Base-by-base conservation (phyloP, 2,113 vertebrate genomes). In the Mellivora capensis region DNA sequence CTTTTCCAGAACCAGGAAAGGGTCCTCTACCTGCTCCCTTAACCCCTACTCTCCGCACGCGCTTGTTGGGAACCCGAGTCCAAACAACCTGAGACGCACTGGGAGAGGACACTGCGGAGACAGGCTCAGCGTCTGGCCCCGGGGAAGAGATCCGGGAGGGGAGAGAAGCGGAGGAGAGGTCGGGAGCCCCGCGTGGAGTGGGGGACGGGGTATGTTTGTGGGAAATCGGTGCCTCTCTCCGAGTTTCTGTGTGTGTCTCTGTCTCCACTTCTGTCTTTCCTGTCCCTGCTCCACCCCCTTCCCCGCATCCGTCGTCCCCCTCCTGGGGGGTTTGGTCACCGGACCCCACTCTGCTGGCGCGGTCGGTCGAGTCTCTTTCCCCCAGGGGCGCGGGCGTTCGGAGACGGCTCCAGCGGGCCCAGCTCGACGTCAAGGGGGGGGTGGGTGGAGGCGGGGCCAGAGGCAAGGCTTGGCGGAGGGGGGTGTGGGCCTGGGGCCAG, bases 341-440 rank as follows among this genome's bases (percentile, higher is more conserved):
- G 7, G 71, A 82, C 83, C 37, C 25, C 85, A 7, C 74, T 44
- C 37, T 6, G 47, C 86, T 20, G 17, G 44, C 44, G 11, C 9
- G 17, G 42, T 76, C 9, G 17, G 42, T 76, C 27, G 17, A 52
- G 71, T 59, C 86, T 23, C 0, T 25, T 49, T 77, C 52, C 87
- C 84, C 54, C 8, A 0, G 62, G 85, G 71, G 34, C 57, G 20
- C 0, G 7, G 5, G 95, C 39, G 39, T 76, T 71, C 82, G 1
- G 97, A 2, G 97, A 82, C 93, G 87, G 89, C 82, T 93, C 39
- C n/a, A 54, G 91, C 71, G 2, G 71, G 82, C 97, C n/a, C 97
- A 29, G 91, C 72, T 91, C n/a, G 83, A 96, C 91, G 91, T 98
- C 98, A 97, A 90, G 64, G 71, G 85, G 74, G 74, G 71, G 34